These are phyloP conservation scores for Pseudomyrmex dendroicus DNA, from an alignment of 1,140 invertebrate genomes.

Conservation along the genomic window DNA sequence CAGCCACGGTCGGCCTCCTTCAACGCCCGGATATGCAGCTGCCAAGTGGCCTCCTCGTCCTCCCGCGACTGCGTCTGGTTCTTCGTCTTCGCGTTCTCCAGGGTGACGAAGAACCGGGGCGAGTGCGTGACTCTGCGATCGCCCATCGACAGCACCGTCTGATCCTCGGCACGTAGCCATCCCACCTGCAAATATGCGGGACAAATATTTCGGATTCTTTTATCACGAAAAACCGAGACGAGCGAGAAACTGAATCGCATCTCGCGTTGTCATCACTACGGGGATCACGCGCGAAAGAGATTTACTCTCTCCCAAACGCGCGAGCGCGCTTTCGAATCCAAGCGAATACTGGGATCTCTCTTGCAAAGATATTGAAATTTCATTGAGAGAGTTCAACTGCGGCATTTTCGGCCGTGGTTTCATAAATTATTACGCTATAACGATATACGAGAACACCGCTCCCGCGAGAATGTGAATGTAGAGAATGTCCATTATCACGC, in stretches of 20 bases:
- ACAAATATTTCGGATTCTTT: slow-evolving; percentile 6
- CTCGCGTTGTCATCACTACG: not conserved
- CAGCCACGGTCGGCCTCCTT: slow-evolving; percentile 86
- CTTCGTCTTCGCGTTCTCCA: slow-evolving; percentile 82
- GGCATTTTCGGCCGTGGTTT: not conserved
- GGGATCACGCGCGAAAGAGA: not conserved
- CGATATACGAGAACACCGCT: not conserved
- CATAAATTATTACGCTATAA: slow-evolving; percentile 19
- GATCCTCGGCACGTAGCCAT: slow-evolving; percentile 87
- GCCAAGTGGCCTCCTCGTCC: slow-evolving; percentile 83
- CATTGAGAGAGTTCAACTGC: slow-evolving; percentile 8
- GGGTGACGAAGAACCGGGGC: slow-evolving; percentile 84
- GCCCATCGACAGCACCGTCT: slow-evolving; percentile 87
- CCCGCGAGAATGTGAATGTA: not conserved
- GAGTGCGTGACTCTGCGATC: slow-evolving; percentile 86
- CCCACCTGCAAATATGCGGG: slow-evolving; percentile 83
- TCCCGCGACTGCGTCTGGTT: slow-evolving; percentile 77
- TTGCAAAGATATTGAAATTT: slow-evolving; percentile 28
- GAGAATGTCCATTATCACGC: not conserved
- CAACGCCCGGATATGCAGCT: slow-evolving; percentile 85
- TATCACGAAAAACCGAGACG: not conserved
- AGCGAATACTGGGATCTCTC: not conserved
- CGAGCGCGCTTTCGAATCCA: not conserved
- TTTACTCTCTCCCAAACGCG: not conserved
- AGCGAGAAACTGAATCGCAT: not conserved